Evolutionary conservation across 2,797 vertebrate genomes (phyloP).

Genomic region (Notamacropus eugenii): DNA sequence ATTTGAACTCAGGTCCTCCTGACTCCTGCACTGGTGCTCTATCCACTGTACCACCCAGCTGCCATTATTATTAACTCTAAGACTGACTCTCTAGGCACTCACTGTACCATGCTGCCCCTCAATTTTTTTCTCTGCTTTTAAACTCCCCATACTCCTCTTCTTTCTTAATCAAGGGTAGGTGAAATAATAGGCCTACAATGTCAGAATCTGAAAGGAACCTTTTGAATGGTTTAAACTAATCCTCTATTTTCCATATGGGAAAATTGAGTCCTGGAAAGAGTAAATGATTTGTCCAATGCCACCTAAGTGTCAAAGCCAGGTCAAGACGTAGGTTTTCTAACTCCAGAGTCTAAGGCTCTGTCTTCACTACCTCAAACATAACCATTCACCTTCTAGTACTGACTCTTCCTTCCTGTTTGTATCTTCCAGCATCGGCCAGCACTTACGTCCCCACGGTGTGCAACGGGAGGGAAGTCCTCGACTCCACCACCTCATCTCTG

Average conservation of each 20-base stretch:
- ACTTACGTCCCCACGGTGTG: slow-evolving; percentile 95
- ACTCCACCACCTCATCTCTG: slow-evolving; percentile 99
- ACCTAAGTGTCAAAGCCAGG: neutral
- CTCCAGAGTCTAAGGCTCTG: neutral
- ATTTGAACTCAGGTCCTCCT: no score
- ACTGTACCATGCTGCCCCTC: neutral
- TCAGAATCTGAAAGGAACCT: neutral
- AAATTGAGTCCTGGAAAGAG: neutral
- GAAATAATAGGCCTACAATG: neutral
- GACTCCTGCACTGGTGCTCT: no score
- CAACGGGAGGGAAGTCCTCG: slow-evolving; percentile 97
- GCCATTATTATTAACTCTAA: neutral
- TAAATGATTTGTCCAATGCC: neutral
- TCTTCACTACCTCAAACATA: neutral
- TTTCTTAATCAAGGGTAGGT: neutral
- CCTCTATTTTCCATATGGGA: neutral
- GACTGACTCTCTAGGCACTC: neutral
- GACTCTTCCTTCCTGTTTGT: slow-evolving; percentile 47
- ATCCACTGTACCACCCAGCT: no score
- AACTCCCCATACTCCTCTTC: neutral
- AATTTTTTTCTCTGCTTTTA: neutral
- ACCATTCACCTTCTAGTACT: slow-evolving; percentile 28
- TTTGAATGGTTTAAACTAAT: neutral
- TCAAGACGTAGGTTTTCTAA: neutral
- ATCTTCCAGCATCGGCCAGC: slow-evolving; percentile 92